Percentiles rank a stretch among this genome's conserved stretches.
phyloP scores from a whole-genome alignment of 2,113 vertebrate species.

The Cisticola juncidis region DNA sequence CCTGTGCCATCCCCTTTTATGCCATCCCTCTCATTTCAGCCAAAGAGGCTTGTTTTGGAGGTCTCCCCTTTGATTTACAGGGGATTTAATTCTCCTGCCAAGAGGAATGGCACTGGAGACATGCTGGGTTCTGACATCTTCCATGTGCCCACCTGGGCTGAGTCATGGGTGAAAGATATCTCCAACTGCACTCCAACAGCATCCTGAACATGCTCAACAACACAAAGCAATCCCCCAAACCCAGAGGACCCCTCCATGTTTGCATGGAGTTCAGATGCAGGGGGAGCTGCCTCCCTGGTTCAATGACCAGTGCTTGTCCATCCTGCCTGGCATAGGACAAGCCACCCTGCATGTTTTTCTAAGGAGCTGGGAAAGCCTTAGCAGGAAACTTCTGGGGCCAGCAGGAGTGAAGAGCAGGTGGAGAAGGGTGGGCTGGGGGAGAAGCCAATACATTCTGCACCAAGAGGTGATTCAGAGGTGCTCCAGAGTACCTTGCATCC shows the following conservation, averaged over 20 bases:
- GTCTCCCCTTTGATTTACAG: not conserved
- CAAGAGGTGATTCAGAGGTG: not conserved
- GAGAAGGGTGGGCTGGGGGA: not conserved
- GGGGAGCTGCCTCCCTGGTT: not conserved
- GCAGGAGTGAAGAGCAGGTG: rapidly evolving
- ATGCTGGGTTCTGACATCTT: not conserved
- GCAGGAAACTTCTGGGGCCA: not conserved
- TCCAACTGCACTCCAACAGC: rapidly evolving
- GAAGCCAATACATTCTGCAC: not conserved
- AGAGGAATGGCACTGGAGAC: not conserved
- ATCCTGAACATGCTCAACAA: not conserved
- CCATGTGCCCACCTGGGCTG: not conserved
- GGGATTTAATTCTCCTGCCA: not conserved
- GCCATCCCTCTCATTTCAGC: not conserved
- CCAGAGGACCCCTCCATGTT: not conserved
- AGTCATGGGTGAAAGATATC: not conserved
- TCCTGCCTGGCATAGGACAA: rapidly evolving
- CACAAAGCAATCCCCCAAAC: not conserved
- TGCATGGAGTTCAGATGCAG: not conserved
- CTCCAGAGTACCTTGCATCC: not conserved
- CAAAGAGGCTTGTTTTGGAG: not conserved
- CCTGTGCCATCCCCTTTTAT: not conserved
- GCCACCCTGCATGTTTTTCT: rapidly evolving
- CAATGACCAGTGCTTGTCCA: not conserved
- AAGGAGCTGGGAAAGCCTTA: not conserved